These are phyloP conservation scores for Mesitornis unicolor DNA, from an alignment of 2,113 vertebrate genomes.

Conservation along the genomic window DNA sequence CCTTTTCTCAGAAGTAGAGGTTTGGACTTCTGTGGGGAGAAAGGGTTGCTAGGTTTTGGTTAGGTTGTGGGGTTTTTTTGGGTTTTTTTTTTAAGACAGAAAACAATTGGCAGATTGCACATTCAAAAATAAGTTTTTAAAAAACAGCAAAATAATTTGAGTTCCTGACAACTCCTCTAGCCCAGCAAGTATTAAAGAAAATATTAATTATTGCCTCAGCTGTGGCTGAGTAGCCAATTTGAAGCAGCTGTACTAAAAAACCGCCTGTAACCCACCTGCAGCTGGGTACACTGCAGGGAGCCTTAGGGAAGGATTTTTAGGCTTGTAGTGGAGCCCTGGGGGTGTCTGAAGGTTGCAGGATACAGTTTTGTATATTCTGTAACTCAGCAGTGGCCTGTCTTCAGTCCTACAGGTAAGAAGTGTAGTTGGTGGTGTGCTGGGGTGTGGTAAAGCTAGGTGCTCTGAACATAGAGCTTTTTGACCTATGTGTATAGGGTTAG, in stretches of 20 bases:
- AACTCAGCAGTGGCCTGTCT: accelerated
- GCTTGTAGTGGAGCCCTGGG: accelerated
- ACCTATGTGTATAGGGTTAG: accelerated
- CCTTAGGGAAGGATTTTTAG: too few species aligned
- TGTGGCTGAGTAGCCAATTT: constrained; percentile 1
- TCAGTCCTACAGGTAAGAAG: neutral
- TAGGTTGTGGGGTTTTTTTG: neutral
- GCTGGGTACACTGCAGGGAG: accelerated
- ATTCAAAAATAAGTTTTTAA: neutral
- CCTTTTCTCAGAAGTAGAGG: neutral
- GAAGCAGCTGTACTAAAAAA: constrained; percentile 5
- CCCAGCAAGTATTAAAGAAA: neutral
- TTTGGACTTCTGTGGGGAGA: neutral
- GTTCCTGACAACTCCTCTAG: neutral
- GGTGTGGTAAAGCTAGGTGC: too few species aligned
- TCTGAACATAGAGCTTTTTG: accelerated
- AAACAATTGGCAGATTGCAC: neutral
- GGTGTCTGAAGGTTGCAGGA: neutral
- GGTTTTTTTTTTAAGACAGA: neutral
- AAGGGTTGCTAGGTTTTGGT: neutral
- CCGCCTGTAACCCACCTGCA: neutral
- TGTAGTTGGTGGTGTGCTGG: accelerated
- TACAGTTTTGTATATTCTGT: neutral
- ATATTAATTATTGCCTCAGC: neutral
- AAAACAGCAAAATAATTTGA: neutral